Percentiles rank a stretch among this genome's conserved stretches.
Evolutionary conservation across 2,797 vertebrate genomes (phyloP).

Genomic region (Hyperoplus immaculatus): DNA sequence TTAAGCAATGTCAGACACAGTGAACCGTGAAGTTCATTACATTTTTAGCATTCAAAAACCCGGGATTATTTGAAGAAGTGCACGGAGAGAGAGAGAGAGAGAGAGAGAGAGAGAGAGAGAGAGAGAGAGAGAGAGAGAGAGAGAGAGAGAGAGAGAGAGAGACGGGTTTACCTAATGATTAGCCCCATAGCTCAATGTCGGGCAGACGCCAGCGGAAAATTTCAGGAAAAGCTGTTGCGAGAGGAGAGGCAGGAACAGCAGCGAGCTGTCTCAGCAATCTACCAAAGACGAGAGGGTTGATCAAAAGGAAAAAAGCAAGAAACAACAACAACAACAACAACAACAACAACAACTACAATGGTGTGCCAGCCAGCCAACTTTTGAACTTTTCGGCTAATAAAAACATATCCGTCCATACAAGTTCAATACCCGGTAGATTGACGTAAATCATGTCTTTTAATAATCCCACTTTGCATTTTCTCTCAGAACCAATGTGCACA

Average conservation of each 20-base stretch:
- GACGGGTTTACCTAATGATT: slow-evolving; percentile 95
- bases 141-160: slow-evolving; percentile 57
- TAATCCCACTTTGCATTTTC: slow-evolving; percentile 6
- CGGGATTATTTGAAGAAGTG: slow-evolving; percentile 95
- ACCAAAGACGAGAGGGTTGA: slow-evolving; percentile 42
- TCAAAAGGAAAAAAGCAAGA: slow-evolving; percentile 55
- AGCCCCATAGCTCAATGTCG: slow-evolving; percentile 90
- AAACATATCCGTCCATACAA: not conserved
- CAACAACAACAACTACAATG: slow-evolving; percentile 24
- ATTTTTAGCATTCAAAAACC: slow-evolving; percentile 98
- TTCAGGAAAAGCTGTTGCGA: slow-evolving; percentile 66
- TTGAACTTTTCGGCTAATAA: slow-evolving; percentile 46
- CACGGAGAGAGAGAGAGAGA: slow-evolving; percentile 74
- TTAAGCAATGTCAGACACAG: slow-evolving; percentile 99
- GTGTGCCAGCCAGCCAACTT: slow-evolving; percentile 19
- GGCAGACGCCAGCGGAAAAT: slow-evolving; percentile 86
- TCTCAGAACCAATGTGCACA: not conserved
- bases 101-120: no score
- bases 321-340: slow-evolving; percentile 41
- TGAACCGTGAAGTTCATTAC: slow-evolving; percentile 99
- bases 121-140: no score
- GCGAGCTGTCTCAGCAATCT: slow-evolving; percentile 69
- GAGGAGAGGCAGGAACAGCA: slow-evolving; percentile 58
- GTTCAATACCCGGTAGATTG: slow-evolving; percentile 7
- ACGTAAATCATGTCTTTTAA: not conserved